Evolutionary conservation across 2,888 invertebrate genomes (phyloP).

Genomic region (Strigamia maritima): DNA sequence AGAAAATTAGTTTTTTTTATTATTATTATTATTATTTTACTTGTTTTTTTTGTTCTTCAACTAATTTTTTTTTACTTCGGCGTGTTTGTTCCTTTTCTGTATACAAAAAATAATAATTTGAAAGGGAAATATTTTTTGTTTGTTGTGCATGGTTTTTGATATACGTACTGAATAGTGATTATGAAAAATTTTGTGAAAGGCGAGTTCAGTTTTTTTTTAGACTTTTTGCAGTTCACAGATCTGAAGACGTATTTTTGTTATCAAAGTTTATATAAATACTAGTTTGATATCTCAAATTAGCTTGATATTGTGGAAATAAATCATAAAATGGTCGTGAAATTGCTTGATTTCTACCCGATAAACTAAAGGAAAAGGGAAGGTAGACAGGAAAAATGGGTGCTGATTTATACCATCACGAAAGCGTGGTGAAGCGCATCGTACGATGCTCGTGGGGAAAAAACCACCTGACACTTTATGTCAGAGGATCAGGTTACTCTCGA

Average conservation of each 20-base stretch:
- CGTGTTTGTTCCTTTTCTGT: not conserved
- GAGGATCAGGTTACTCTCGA: slow-evolving; percentile 25
- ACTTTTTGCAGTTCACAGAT: no score
- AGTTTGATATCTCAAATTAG: not conserved
- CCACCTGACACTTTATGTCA: slow-evolving; percentile 20
- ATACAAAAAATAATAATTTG: no score
- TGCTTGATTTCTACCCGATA: slow-evolving; percentile 20
- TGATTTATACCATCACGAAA: slow-evolving; percentile 25
- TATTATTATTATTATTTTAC: not conserved
- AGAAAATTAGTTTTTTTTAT: not conserved
- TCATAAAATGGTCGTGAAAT: slow-evolving; percentile 8
- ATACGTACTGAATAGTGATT: no score
- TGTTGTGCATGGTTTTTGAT: no score
- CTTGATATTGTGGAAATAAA: slow-evolving; percentile 10
- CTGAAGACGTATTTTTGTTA: not conserved
- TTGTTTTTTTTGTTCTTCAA: not conserved
- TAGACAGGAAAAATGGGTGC: slow-evolving; percentile 26
- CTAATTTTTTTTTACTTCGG: not conserved
- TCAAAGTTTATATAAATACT: not conserved
- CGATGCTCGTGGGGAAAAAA: slow-evolving; percentile 20
- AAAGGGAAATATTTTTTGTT: no score
- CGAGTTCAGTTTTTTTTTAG: no score
- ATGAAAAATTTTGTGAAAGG: no score
- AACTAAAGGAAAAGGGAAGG: slow-evolving; percentile 9
- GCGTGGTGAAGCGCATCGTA: slow-evolving; percentile 12